Evolutionary conservation across 92 coral and sea anemone species (phyloP), one percentile per base, ranked within the genome.

Genomic region (Desmophyllum pertusum): DNA sequence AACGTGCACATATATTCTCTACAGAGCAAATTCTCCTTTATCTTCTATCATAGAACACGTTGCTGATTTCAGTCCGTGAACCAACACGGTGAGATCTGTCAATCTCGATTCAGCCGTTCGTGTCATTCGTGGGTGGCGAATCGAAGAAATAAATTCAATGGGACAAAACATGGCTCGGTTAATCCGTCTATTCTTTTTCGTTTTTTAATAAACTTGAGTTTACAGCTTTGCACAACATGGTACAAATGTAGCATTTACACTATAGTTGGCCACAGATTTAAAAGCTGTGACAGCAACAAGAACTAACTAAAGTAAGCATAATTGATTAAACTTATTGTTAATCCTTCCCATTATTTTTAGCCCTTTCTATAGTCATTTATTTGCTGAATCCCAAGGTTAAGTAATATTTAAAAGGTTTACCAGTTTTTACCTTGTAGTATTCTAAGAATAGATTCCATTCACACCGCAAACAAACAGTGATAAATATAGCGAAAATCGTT

Each of bases 161-260:
- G 66, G 15, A 27, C 50, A 68, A 53, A 80, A 67, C 76, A 69
- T 14, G 76, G 68, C 19, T 45, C 30, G 10, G 15, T 39, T 80
- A 80, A 80, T 80, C 84, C 84, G 25, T 36, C 39, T 66, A 68
- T 80, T 80, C 66, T 80, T 68, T 14, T 9, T 25, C 43, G 33
- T 2, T 80, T 80, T 67, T 80, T 80, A 80, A 80, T 69, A 80
- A 80, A 67, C 38, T 80, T 27, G 51, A 80, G 66, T 51, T 80
- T 80, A 80, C 17, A 68, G 66, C 41, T 67, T 68, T 33, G 38
- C 84, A 40, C 84, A 73, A 59, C 84, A 51, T 14, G 67, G 43
- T 31, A 43, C 30, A 64, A 79, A 66, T 79, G 83, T 79, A 64
- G 73, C 74, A 79, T n/a, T 39, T 65, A n/a, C 18, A n/a, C 43